Evolutionary conservation across 2,888 invertebrate genomes (phyloP).

Genomic region (Lithophane ornitopus): DNA sequence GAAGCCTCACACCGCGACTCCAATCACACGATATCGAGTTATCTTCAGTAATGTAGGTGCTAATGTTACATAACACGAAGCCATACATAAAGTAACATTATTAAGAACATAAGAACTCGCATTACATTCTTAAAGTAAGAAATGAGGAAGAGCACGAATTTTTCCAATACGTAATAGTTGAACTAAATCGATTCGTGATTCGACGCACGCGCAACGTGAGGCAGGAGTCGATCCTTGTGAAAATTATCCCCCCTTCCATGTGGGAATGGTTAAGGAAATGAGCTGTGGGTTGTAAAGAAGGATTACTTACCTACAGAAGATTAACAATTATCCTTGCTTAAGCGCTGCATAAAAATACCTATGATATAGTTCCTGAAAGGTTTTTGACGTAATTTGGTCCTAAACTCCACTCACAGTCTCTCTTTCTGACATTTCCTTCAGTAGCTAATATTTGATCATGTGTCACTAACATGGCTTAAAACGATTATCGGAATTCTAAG

Average conservation of each 20-base stretch:
- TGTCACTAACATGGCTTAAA: not conserved
- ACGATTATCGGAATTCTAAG: not conserved
- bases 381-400: not conserved
- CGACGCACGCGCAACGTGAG: conserved; percentile 80
- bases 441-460: not conserved
- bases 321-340: not conserved
- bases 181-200: conserved; percentile 82
- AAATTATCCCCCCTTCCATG: conserved; percentile 69
- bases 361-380: not conserved
- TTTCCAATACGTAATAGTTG: conserved; percentile 60
- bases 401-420: not conserved
- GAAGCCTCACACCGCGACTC: not conserved
- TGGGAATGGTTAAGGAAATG: conserved; percentile 52
- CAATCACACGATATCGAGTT: conserved; percentile 17
- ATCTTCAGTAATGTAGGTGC: not conserved
- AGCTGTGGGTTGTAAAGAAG: not conserved
- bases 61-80: conserved; percentile 29
- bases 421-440: not conserved
- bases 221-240: conserved; percentile 76
- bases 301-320: conserved; percentile 9
- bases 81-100: conserved; percentile 15
- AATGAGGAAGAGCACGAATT: conserved; percentile 49
- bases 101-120: conserved; percentile 37
- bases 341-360: not conserved
- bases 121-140: conserved; percentile 44